These are phyloP conservation scores for Pluvialis apricaria DNA, from an alignment of 2,113 vertebrate species.

Conservation along the genomic window DNA sequence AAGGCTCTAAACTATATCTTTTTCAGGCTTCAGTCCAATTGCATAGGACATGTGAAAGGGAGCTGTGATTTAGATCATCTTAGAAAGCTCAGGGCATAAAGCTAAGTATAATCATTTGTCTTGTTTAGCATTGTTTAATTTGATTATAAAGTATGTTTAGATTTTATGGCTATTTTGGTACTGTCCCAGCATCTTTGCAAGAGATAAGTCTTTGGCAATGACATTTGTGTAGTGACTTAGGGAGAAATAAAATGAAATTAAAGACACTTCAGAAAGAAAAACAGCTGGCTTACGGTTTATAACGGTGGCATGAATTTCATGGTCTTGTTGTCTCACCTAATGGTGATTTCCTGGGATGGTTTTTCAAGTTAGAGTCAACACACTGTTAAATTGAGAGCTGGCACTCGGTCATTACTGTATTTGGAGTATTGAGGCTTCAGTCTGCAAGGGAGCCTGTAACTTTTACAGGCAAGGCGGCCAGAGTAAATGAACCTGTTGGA, in stretches of 20 bases:
- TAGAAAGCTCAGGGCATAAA: background rate
- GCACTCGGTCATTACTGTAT: background rate
- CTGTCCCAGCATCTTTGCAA: background rate
- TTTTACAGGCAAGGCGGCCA: background rate
- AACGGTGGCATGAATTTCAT: background rate
- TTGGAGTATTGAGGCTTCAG: background rate
- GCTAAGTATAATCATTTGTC: background rate
- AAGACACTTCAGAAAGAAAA: slow-evolving; percentile 23
- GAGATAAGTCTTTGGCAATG: slow-evolving; percentile 6
- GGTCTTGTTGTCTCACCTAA: background rate
- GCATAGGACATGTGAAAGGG: background rate
- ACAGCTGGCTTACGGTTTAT: background rate
- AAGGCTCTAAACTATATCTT: background rate
- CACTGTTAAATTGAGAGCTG: background rate
- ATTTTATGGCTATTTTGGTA: slow-evolving; percentile 24
- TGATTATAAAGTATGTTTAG: slow-evolving; percentile 39
- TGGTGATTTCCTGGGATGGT: background rate
- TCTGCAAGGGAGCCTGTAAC: background rate
- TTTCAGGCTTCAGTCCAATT: background rate
- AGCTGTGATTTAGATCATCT: background rate
- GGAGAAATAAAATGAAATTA: slow-evolving; percentile 14
- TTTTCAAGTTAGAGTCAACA: background rate
- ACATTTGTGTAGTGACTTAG: background rate
- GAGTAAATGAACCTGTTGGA: background rate
- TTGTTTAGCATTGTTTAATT: slow-evolving; percentile 34